phyloP scores from a whole-genome alignment of 2,797 vertebrate species.

The Cynopterus sphinx region DNA sequence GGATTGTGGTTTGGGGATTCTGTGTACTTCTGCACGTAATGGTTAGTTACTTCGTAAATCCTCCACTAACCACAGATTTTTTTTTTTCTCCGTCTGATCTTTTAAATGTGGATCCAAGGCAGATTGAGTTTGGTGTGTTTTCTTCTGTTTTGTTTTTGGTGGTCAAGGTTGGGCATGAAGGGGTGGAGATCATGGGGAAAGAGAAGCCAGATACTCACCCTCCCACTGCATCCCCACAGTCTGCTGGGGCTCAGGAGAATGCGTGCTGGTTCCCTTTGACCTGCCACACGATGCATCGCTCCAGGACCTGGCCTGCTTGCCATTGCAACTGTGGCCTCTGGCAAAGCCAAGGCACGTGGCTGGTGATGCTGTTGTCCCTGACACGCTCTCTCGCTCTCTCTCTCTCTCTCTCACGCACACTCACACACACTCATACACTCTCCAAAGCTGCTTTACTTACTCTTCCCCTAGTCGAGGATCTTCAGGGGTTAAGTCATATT shows the following conservation, averaged over 20 bases:
- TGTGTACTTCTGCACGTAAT: not conserved
- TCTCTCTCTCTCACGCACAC: too few relatives aligned
- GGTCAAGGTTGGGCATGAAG: not conserved
- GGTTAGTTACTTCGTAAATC: not conserved
- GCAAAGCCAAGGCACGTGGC: not conserved
- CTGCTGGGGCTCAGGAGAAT: not conserved
- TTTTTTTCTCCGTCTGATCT: not conserved
- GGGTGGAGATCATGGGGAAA: not conserved
- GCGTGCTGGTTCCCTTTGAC: not conserved
- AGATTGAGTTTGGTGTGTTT: not conserved
- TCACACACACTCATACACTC: not conserved
- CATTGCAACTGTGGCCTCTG: not conserved
- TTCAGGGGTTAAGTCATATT: not conserved
- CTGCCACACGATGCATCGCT: accelerated
- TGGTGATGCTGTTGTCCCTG: not conserved
- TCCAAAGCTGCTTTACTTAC: not conserved
- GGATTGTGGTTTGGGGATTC: not conserved
- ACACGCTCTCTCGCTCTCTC: too few relatives aligned
- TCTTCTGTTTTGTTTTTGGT: not conserved
- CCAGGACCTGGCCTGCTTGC: not conserved
- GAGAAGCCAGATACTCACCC: not conserved
- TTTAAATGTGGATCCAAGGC: not conserved
- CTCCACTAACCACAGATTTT: not conserved
- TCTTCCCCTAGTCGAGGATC: not conserved
- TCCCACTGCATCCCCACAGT: not conserved